Percentiles rank a stretch among this genome's conserved stretches.
phyloP scores from a whole-genome alignment of 1,140 invertebrate species.

The Calosoma granatense region DNA sequence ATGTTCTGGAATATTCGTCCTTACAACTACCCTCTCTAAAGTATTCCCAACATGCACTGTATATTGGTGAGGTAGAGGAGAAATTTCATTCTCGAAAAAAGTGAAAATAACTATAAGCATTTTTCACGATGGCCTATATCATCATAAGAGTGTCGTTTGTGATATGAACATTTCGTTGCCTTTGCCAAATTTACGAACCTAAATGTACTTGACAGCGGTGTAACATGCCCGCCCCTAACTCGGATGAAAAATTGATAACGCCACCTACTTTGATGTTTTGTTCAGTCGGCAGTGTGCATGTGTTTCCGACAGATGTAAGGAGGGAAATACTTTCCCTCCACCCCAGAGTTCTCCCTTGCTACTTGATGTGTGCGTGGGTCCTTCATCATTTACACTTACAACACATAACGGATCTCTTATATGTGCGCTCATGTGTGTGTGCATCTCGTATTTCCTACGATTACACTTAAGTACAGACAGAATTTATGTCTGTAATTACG shows the following conservation, averaged over 20 bases:
- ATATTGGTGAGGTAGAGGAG: too few relatives aligned
- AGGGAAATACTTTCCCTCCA: too few relatives aligned
- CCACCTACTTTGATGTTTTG: neutral
- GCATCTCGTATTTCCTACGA: neutral
- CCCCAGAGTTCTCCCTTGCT: too few relatives aligned
- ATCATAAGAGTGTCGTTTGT: too few relatives aligned
- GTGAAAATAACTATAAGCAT: too few relatives aligned
- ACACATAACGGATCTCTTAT: neutral
- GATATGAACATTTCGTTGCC: too few relatives aligned
- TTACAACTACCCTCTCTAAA: too few relatives aligned
- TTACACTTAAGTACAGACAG: too few relatives aligned
- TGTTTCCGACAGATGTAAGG: neutral
- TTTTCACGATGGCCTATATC: too few relatives aligned
- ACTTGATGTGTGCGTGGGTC: neutral
- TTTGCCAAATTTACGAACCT: neutral
- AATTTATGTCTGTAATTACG: conserved; percentile 1
- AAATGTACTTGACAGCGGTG: neutral
- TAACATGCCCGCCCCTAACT: neutral
- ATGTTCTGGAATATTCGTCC: too few relatives aligned
- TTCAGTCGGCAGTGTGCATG: neutral
- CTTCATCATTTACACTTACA: neutral
- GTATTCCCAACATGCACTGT: too few relatives aligned
- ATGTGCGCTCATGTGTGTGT: neutral
- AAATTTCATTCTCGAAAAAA: too few relatives aligned
- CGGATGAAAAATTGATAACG: neutral